Percentiles rank a stretch among this genome's conserved stretches.
Evolutionary conservation across 2,888 invertebrate genomes (phyloP).

Genomic region (Psylliodes chrysocephalus): DNA sequence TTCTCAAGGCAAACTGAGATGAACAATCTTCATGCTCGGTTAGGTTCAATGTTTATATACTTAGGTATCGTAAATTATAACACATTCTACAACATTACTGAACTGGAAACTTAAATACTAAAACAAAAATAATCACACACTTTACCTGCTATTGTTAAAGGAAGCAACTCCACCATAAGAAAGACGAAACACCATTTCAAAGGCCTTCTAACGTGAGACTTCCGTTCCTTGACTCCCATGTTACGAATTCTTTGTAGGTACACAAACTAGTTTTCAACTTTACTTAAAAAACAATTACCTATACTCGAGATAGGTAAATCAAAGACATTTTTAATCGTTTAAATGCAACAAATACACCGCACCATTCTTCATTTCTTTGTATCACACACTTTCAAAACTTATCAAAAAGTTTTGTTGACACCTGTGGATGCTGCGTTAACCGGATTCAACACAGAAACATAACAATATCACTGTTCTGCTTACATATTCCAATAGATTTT

Average conservation of each 20-base stretch:
- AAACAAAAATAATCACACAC: conserved; percentile 9
- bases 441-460: conserved; percentile 18
- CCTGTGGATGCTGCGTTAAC: conserved; percentile 47
- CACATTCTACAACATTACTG: not conserved
- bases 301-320: conserved; percentile 1
- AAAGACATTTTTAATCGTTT: conserved; percentile 26
- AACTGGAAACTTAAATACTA: conserved; percentile 1
- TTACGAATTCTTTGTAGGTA: conserved; percentile 44
- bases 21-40: not conserved
- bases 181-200: conserved; percentile 39
- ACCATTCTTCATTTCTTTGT: conserved; percentile 39
- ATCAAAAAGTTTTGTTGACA: conserved; percentile 43
- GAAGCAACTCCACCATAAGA: conserved; percentile 30
- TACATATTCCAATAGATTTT: conserved; percentile 7
- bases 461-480: not conserved
- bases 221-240: conserved; percentile 44
- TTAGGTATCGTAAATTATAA: no score
- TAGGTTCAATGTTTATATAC: not conserved
- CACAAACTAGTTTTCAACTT: conserved; percentile 36
- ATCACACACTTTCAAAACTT: conserved; percentile 35
- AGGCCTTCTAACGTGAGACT: conserved; percentile 33
- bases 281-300: conserved; percentile 17
- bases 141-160: conserved; percentile 44
- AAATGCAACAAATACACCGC: conserved; percentile 30
- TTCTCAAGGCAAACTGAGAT: conserved; percentile 1